Base-by-base conservation (phyloP, 30 jellyfish, hydroid and myxozoan species). In the Cassiopea andromeda region DNA sequence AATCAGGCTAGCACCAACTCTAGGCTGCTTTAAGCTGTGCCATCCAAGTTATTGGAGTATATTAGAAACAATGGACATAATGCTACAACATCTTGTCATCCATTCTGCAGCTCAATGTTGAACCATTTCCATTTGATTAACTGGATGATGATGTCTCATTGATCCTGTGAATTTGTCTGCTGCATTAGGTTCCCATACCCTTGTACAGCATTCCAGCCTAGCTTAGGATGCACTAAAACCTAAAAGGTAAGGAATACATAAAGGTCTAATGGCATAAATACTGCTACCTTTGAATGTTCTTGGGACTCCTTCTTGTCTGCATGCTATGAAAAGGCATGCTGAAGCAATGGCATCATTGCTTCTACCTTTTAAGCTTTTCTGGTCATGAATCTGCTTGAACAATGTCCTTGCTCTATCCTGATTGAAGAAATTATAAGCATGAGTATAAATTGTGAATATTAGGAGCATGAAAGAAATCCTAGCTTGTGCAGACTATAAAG, bases 271-370 rank as follows among this genome's bases (percentile, higher is more conserved):
- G 64, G 64, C 12, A 66, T 3, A 66, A 19, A 66, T 66, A 66
- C 6, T 38, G 18, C 75, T 74, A 93, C 99, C 99, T 87, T 97
- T 97, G 89, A 97, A 97, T 27, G 99, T 93, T 54, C 99, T 54
- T 0, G 99, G 99, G 1, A 97, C 99, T 1, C 98, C 97, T 79
- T 97, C 99, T 57, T 97, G 98, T 46, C 99, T 93, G 82, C 99
- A 97, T 69, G 98, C 99, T 64, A 93, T 93, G 72, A 94, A 97
- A 46, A 97, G 92, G 64, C 99, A 97, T 5, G 99, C 98, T 44
- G 99, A 94, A 12, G 98, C 98, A 38, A 97, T 97, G 1, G 98
- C 99, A 88, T 97, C 98, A 81, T 93, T 92, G 83, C 98, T 92
- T 60, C 98, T 70, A 44, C 99, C 99, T 75, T 91, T 97, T 61